Conservation (phyloP, 2,113 vertebrate species). For the Eptesicus fuscus region DNA sequence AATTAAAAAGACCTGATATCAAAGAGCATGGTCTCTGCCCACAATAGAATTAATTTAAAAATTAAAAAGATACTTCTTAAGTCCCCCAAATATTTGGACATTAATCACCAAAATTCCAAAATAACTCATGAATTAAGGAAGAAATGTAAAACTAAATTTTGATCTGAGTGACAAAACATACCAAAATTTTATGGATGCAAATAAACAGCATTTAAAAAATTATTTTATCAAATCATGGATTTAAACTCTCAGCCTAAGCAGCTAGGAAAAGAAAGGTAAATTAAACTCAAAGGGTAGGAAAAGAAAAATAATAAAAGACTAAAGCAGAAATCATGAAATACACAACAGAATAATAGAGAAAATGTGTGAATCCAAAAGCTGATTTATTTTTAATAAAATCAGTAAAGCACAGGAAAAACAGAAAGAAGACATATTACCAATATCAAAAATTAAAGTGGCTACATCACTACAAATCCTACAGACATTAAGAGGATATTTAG, state of each 20-base stretch:
- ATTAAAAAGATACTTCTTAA: neutral
- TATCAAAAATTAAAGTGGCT: neutral
- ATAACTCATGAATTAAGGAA: neutral
- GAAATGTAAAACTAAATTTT: neutral
- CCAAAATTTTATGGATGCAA: neutral
- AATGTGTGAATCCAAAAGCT: neutral
- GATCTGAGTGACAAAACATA: neutral
- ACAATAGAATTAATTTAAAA: neutral
- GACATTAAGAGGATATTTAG: neutral
- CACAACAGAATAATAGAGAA: neutral
- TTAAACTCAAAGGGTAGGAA: neutral
- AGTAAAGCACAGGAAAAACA: neutral
- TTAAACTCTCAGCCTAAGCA: neutral
- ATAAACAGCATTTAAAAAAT: neutral
- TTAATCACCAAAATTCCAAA: neutral
- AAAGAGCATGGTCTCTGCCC: neutral
- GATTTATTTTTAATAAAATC: no score
- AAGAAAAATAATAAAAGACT: neutral
- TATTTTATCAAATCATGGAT: neutral
- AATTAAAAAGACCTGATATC: neutral
- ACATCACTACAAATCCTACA: neutral
- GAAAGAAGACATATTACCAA: neutral
- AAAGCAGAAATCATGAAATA: neutral
- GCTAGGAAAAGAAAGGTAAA: neutral
- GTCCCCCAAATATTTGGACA: neutral